Conservation (phyloP, 2,113 vertebrate genomes). For the Rostratula benghalensis region DNA sequence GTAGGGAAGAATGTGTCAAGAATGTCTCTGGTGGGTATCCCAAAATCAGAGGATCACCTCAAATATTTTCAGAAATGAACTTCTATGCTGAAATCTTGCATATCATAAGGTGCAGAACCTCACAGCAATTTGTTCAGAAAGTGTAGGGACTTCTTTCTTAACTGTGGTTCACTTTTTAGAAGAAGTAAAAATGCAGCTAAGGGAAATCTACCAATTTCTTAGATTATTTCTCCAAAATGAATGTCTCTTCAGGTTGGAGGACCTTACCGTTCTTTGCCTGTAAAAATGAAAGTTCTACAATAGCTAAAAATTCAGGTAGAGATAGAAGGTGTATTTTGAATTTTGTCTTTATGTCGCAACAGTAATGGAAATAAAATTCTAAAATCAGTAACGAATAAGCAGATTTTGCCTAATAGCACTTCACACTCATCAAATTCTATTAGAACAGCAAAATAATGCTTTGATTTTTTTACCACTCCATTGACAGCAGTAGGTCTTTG, state of each 20-base stretch:
- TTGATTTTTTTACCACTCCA: neutral
- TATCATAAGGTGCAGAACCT: neutral
- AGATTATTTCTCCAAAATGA: neutral
- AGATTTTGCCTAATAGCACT: neutral
- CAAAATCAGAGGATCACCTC: neutral
- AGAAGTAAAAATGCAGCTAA: neutral
- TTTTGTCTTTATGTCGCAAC: neutral
- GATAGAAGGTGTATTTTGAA: neutral
- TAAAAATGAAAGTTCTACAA: neutral
- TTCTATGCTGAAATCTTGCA: neutral
- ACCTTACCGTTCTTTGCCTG: neutral
- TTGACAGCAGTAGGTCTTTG: neutral
- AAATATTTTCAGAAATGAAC: neutral
- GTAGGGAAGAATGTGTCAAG: neutral
- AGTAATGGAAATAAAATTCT: neutral
- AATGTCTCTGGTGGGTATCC: neutral
- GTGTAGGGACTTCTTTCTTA: neutral
- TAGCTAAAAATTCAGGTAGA: neutral
- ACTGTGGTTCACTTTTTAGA: neutral
- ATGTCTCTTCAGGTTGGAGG: neutral
- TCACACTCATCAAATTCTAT: accelerated
- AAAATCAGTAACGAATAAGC: neutral
- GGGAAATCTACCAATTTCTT: neutral
- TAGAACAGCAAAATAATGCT: neutral
- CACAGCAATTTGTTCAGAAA: neutral